Base-by-base conservation (phyloP, 1,140 invertebrate genomes). In the Procambarus virginalis region DNA sequence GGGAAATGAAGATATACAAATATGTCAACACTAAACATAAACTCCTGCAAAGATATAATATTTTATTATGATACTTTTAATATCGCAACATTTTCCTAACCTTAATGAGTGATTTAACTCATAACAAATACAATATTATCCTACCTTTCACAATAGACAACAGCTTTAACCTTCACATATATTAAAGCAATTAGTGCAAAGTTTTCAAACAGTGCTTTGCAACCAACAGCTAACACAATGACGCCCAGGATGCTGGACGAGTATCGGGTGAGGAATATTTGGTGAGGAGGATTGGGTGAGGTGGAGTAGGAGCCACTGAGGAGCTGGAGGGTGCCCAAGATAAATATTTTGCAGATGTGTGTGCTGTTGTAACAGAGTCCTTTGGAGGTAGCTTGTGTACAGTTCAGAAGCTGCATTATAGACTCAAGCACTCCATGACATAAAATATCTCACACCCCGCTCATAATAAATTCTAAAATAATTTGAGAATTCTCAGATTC, bases 171-270 rank as follows among this genome's bases (percentile, higher is more conserved):
- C 87, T 89, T 84, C 87, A 89, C 87, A 89, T 76, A 89, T 80
- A 89, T 89, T 89, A 89, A 89, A 89, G 87, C 87, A 89, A 89
- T 89, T 82, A 89, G 87, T 89, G 87, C 87, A 89, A 89, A 89
- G 87, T 83, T 89, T 76, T 81, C 81, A 83, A 83, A 89, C 87
- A 89, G 81, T 83, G 79, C 87, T 82, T 89, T 89, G 87, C 87
- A 77, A 78, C 58, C 51, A 68, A 77, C 80, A 89, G 80, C 87
- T 83, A 89, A 83, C 80, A 89, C 75, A 70, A 68, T 82, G 87
- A 73, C 34, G 51, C 49, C 73, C 73, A 77, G 20, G 49, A 34
- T 51, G 45, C n/a, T 77, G 73, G 75, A 45, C 73, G 12, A 77
- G 84, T 49, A 79, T 48, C 17, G 60, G 49, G 70, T 48, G 45